A percentile compares a stretch with the other conserved stretches of the same genome.
Conservation (phyloP, 2,888 invertebrate genomes). For the Melanostoma mellinum region DNA sequence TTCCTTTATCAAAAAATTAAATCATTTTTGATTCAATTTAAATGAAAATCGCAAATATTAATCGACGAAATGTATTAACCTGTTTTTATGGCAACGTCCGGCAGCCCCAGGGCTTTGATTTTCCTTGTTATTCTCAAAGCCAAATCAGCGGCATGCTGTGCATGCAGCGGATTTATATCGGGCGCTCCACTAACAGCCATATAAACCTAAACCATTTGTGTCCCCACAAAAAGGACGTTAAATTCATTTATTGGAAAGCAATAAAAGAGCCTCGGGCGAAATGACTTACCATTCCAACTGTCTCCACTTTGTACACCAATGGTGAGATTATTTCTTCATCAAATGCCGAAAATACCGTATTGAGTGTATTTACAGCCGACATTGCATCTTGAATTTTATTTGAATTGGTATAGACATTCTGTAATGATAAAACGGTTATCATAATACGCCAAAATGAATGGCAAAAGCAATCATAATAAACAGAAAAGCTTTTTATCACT, state of each 20-base stretch:
- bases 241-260: neutral
- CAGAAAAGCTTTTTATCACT: neutral
- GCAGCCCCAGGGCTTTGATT: conserved; percentile 86
- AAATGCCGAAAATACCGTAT: conserved; percentile 92
- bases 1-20: conserved; percentile 82
- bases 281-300: conserved; percentile 89
- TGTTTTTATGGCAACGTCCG: conserved; percentile 86
- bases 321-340: conserved; percentile 92
- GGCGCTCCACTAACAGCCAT: conserved; percentile 96
- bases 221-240: conserved; percentile 1
- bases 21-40: neutral
- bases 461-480: conserved; percentile 13
- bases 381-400: conserved; percentile 84
- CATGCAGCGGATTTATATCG: conserved; percentile 88
- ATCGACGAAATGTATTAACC: conserved; percentile 80
- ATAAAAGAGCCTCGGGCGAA: neutral
- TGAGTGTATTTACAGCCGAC: conserved; percentile 93
- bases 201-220: conserved; percentile 83
- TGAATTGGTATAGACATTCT: conserved; percentile 78
- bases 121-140: conserved; percentile 89
- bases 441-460: conserved; percentile 2
- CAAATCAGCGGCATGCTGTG: conserved; percentile 89
- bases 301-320: conserved; percentile 96
- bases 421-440: neutral
- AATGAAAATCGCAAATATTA: conserved; percentile 16